Conservation (phyloP, 1,140 invertebrate species). For the Rhizoglyphus robini region DNA sequence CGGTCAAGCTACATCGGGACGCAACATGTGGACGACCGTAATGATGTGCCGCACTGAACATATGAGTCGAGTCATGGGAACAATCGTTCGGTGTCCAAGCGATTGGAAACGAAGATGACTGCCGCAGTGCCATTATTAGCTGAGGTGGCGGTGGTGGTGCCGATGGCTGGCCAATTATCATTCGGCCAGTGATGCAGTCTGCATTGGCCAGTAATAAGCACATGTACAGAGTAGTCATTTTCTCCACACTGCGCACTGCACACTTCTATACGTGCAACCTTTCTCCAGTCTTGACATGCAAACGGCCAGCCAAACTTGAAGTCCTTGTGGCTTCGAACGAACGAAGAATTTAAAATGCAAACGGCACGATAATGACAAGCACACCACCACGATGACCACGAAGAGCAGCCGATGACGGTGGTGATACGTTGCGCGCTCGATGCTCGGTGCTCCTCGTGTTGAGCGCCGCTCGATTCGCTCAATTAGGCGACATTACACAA, state of each 20-base stretch:
- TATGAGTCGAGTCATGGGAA: neutral
- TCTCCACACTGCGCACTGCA: neutral
- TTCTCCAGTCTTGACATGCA: too few species aligned
- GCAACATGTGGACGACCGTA: constrained; percentile 4
- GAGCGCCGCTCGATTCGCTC: neutral
- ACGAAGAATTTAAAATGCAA: neutral
- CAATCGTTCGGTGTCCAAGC: constrained; percentile 8
- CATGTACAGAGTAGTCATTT: neutral
- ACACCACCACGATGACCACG: neutral
- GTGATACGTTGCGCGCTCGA: too few species aligned
- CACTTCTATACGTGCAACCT: neutral
- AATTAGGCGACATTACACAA: too few species aligned
- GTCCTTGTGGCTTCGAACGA: neutral
- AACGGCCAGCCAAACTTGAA: neutral
- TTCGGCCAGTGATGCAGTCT: neutral
- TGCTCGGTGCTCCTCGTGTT: neutral
- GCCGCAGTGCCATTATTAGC: neutral
- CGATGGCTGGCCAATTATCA: neutral
- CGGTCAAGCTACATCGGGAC: too few species aligned
- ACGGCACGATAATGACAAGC: neutral
- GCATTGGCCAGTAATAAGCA: neutral
- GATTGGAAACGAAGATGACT: constrained; percentile 1
- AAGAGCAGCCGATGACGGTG: neutral
- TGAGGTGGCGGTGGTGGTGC: neutral
- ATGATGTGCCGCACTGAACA: neutral